These are phyloP conservation scores for Stegastes partitus DNA, from an alignment of 2,113 vertebrate genomes.

Conservation along the genomic window DNA sequence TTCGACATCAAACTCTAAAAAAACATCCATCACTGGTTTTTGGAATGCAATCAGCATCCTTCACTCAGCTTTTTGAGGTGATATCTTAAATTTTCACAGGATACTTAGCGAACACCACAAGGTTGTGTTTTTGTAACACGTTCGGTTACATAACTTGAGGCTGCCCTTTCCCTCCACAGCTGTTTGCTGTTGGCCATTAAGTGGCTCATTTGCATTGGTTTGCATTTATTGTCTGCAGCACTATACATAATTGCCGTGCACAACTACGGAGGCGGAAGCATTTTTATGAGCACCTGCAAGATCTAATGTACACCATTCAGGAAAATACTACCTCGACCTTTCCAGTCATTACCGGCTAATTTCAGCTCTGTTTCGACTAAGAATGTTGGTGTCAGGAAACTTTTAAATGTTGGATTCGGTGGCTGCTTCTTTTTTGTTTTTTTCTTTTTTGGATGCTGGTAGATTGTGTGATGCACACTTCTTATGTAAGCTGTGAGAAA, in stretches of 20 bases:
- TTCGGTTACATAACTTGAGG: constrained; percentile 52
- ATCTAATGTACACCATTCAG: constrained; percentile 1
- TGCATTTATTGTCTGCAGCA: constrained; percentile 14
- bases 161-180: constrained; percentile 39
- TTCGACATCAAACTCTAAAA: too few species aligned
- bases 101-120: constrained; percentile 21
- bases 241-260: not conserved
- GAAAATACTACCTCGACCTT: constrained; percentile 13
- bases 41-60: too few species aligned
- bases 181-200: constrained; percentile 25
- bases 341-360: constrained; percentile 16
- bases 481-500: too few species aligned
- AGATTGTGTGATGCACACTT: too few species aligned
- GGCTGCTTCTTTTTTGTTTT: too few species aligned
- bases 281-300: constrained; percentile 34
- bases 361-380: not conserved
- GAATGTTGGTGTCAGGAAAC: too few species aligned
- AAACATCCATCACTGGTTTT: too few species aligned
- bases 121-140: constrained; percentile 34
- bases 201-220: constrained; percentile 43
- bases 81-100: constrained; percentile 37
- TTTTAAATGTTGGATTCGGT: not conserved
- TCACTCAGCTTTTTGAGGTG: not conserved
- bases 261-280: constrained; percentile 25
- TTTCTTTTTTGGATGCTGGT: constrained; percentile 7